Conservation (phyloP, 1,140 invertebrate genomes). For the Sesamia nonagrioides region DNA sequence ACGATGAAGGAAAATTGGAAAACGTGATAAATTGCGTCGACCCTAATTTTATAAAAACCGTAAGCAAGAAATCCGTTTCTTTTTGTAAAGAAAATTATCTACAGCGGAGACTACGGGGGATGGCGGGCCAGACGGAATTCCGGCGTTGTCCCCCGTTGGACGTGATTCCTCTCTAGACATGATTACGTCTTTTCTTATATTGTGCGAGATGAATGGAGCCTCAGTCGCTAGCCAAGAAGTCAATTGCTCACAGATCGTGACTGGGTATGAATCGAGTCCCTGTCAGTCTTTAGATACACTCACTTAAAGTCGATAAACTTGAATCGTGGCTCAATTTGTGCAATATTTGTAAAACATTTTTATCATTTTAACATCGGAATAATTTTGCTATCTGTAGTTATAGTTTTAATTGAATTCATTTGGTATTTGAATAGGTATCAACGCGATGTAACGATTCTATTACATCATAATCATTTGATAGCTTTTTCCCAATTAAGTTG, state of each 20-base stretch:
- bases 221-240: slow-evolving; percentile 64
- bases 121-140: slow-evolving; percentile 76
- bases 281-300: slow-evolving; percentile 40
- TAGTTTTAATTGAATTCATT: no score
- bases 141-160: slow-evolving; percentile 77
- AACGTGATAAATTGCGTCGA: slow-evolving; percentile 56
- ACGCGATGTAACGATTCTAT: no score
- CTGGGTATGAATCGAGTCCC: slow-evolving; percentile 46
- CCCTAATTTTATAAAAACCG: slow-evolving; percentile 59
- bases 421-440: no score
- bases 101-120: slow-evolving; percentile 61
- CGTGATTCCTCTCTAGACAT: slow-evolving; percentile 78
- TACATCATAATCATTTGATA: no score
- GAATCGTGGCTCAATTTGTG: not conserved
- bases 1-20: slow-evolving; percentile 38
- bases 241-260: slow-evolving; percentile 70
- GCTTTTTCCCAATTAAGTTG: no score
- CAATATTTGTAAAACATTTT: no score
- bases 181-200: slow-evolving; percentile 82
- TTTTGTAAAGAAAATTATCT: slow-evolving; percentile 79
- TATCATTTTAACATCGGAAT: no score
- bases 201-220: slow-evolving; percentile 72
- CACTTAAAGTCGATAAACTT: slow-evolving; percentile 27
- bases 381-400: no score
- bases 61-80: slow-evolving; percentile 65